Base-by-base conservation (phyloP, 2,888 invertebrate species). In the Tipula lateralis region DNA sequence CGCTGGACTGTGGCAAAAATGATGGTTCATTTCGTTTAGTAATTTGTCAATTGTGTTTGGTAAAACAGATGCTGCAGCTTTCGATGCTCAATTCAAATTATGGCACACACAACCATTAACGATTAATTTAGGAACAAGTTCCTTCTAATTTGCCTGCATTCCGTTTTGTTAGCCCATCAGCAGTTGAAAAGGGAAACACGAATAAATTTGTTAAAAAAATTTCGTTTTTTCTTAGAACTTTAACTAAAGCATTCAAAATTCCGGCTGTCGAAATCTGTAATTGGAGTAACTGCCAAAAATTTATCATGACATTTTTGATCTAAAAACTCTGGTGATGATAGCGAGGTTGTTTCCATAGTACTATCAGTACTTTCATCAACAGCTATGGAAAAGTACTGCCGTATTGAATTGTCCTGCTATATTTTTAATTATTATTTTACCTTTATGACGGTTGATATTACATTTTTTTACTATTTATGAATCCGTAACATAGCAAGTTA, bases 111-210 rank as follows among this genome's bases (percentile, higher is more conserved):
- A 39, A 7, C n/a, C n/a, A n/a, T n/a, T n/a, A n/a, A n/a, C n/a
- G n/a, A n/a, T n/a, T n/a, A 85, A 29, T n/a, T 39, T 82, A 12
- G 84, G 84, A 66, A 50, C 85, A 50, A 84, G 24, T 85, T 85
- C 81, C 85, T 83, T 84, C 80, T 84, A 82, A 85, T 83, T 84
- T n/a, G 84, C 85, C 84, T 85, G 85, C n/a, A 85, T 81, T n/a
- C n/a, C n/a, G 32, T 32, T 82, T 84, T 83, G 13, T 6, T 32
- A 5, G 32, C 4, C 32, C 32, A 32, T 32, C 32, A 32, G 4
- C 0, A 85, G n/a, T n/a, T n/a, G n/a, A n/a, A n/a, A n/a, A 3
- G 32, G 3, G 32, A 32, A 32, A 3, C 32, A 3, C 32, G 3
- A 32, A 6, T 32, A 32, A 32, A 32, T 32, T 3, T 32, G 3